Conservation (phyloP, 2,797 vertebrate species). For the Hydrophis major region DNA sequence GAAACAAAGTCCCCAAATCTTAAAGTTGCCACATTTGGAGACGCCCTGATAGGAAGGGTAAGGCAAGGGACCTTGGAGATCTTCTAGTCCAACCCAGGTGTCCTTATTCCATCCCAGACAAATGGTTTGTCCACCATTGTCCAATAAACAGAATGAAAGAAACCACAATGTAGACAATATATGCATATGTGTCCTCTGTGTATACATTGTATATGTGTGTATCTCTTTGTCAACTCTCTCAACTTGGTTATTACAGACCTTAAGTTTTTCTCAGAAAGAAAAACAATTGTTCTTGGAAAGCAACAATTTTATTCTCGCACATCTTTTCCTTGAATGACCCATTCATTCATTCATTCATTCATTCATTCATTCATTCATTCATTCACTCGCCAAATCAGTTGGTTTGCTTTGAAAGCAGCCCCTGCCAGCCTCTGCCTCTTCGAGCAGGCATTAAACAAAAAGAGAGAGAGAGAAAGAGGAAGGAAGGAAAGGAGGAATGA, state of each 20-base stretch:
- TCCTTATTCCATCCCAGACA: no score
- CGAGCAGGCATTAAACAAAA: neutral
- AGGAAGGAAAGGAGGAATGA: no score
- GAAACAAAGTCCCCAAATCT: no score
- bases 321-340: neutral
- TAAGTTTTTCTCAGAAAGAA: neutral
- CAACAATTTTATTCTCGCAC: neutral
- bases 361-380: no score
- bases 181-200: neutral
- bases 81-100: no score
- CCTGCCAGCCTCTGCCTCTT: neutral
- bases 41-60: no score
- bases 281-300: neutral
- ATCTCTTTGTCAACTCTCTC: neutral
- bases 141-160: neutral
- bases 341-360: no score
- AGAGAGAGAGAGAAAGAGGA: neutral
- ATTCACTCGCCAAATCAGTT: neutral
- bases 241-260: neutral
- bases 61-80: no score
- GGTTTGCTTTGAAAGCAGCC: neutral
- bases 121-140: neutral
- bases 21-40: no score
- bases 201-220: neutral
- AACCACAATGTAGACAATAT: neutral